phyloP scores from a whole-genome alignment of 2,113 vertebrate species.

The Forbesichthys papilliferus region DNA sequence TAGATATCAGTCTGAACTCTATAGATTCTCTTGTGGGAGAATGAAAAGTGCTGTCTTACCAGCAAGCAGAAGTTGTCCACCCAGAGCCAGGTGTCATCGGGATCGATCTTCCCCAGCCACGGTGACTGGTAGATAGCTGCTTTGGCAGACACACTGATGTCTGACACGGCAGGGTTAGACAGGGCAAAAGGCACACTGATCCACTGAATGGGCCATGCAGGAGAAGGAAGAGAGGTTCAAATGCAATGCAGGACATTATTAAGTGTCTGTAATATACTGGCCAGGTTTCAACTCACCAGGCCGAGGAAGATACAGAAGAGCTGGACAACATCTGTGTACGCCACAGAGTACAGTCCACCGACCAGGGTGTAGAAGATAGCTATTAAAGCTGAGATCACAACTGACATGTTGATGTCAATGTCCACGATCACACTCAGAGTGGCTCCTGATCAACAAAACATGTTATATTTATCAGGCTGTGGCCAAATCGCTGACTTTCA shows the following conservation, averaged over 20 bases:
- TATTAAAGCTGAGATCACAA: constrained; percentile 90
- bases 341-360: constrained; percentile 94
- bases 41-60: constrained; percentile 70
- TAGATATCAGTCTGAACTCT: background rate
- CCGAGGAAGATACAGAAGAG: constrained; percentile 97
- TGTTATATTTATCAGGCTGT: background rate
- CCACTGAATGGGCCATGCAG: constrained; percentile 82
- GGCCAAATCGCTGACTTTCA: background rate
- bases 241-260: background rate
- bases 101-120: constrained; percentile 87
- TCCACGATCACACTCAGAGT: constrained; percentile 96
- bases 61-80: constrained; percentile 91
- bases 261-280: background rate
- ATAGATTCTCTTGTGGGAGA: background rate
- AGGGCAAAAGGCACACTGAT: constrained; percentile 94
- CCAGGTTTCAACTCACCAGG: constrained; percentile 81
- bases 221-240: constrained; percentile 3
- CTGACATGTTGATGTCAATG: constrained; percentile 85
- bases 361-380: constrained; percentile 92
- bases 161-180: constrained; percentile 88
- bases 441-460: constrained; percentile 77
- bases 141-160: constrained; percentile 87
- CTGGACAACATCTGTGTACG: constrained; percentile 96
- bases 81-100: constrained; percentile 86
- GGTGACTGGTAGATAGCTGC: constrained; percentile 83